Evolutionary conservation across 2,113 vertebrate species (phyloP).

Genomic region (Rhineura floridana): DNA sequence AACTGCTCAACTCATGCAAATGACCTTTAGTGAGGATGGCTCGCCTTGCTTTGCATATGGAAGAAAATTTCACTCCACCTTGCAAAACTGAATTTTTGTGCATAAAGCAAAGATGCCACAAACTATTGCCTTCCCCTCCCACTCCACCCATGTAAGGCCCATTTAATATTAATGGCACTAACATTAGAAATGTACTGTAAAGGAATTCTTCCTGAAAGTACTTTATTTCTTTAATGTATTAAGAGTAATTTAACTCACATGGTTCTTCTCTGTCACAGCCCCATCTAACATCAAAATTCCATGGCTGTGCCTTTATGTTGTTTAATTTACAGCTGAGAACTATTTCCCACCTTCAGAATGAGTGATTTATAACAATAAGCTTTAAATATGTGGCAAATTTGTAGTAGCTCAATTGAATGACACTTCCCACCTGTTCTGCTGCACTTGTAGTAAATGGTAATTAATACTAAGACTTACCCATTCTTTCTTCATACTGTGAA

Average conservation of each 20-base stretch:
- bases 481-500: constrained; percentile 16
- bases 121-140: no score
- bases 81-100: background rate
- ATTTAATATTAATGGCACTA: background rate
- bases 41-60: background rate
- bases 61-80: background rate
- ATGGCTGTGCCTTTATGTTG: constrained; percentile 17
- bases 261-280: background rate
- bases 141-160: background rate
- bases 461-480: constrained; percentile 40
- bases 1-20: background rate
- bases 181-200: background rate
- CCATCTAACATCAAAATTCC: background rate
- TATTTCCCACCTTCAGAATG: background rate
- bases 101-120: background rate
- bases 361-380: constrained; percentile 45
- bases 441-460: constrained; percentile 20
- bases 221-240: background rate
- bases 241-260: background rate
- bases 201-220: background rate
- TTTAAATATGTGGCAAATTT: constrained; percentile 33
- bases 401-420: constrained; percentile 21
- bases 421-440: constrained; percentile 19
- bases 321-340: background rate
- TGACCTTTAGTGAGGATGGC: background rate